Evolutionary conservation across 1,140 invertebrate species (phyloP).

Genomic region (Mya arenaria): DNA sequence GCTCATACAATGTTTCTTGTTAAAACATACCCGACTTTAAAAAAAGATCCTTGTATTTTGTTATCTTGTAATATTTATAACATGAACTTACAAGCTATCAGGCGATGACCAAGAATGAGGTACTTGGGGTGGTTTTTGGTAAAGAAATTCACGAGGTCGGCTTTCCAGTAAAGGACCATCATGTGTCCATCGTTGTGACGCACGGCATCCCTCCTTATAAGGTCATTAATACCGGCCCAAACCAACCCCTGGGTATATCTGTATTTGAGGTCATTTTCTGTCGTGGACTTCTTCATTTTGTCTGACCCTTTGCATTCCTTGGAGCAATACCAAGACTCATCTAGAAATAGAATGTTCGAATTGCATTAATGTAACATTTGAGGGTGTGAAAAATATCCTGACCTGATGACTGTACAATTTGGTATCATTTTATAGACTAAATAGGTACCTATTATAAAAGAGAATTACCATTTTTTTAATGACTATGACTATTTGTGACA

Average conservation of each 20-base stretch:
- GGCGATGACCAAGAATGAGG: slow-evolving; percentile 47
- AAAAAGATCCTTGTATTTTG: no score
- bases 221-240: slow-evolving; percentile 59
- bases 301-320: background rate
- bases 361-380: no score
- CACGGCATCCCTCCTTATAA: slow-evolving; percentile 57
- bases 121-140: slow-evolving; percentile 48
- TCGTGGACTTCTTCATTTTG: background rate
- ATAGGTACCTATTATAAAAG: no score
- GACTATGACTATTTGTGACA: no score
- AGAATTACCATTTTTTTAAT: no score
- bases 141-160: slow-evolving; percentile 56
- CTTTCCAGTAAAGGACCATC: slow-evolving; percentile 51
- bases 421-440: no score
- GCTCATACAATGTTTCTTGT: no score
- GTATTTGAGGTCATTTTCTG: background rate
- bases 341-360: background rate
- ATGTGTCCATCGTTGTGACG: slow-evolving; percentile 59
- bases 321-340: background rate
- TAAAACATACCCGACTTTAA: no score
- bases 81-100: slow-evolving; percentile 24
- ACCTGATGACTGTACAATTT: no score
- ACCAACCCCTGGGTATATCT: slow-evolving; percentile 10
- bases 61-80: no score
- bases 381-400: no score